Base-by-base conservation (phyloP, 2,888 invertebrate species). In the Morinoia aosen region DNA sequence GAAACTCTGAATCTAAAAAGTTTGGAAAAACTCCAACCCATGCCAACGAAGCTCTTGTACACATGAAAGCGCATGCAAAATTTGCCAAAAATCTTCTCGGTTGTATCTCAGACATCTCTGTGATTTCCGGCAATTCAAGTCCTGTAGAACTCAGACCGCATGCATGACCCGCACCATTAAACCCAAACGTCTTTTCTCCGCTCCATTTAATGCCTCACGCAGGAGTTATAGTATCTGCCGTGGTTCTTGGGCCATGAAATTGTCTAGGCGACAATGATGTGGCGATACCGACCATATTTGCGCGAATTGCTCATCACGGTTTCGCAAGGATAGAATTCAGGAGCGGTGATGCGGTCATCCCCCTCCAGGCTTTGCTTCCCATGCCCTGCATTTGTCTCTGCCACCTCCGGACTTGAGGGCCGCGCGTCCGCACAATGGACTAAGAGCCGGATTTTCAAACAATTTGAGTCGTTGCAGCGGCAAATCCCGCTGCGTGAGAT, bases 311-410 rank as follows among this genome's bases (percentile, higher is more conserved):
- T 56, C 93, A 93, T 93, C 93, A 57, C 57, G 57, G 93, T 57
- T 48, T 93, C 57, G 93, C 90, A 93, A 57, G 57, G 93, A 93
- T 93, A 57, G 93, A 93, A 93, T 57, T 93, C 93, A 33, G 93
- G 57, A 33, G 93, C 58, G 93, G 93, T 48, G 56, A 93, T 56
- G 93, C 39, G 93, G n/a, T 57, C 93, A 93, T 93, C 48, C 25
- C n/a, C 11, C 19, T 11, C 33, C 16, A 57, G 58, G 57, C 58
- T 57, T 56, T 14, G 40, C 48, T 10, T 90, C 48, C 90, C 16
- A 48, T 48, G 90, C 90, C 90, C 39, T 10, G 90, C 90, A 90
- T 90, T 48, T 48, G 90, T 90, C 90, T 76, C 76, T 76, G 76
- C 76, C 76, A 76, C 76, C 76, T 76, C 76, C 76, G 76, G 76